phyloP scores from a whole-genome alignment of 2,797 vertebrate species.

The Hyperoplus lanceolatus region DNA sequence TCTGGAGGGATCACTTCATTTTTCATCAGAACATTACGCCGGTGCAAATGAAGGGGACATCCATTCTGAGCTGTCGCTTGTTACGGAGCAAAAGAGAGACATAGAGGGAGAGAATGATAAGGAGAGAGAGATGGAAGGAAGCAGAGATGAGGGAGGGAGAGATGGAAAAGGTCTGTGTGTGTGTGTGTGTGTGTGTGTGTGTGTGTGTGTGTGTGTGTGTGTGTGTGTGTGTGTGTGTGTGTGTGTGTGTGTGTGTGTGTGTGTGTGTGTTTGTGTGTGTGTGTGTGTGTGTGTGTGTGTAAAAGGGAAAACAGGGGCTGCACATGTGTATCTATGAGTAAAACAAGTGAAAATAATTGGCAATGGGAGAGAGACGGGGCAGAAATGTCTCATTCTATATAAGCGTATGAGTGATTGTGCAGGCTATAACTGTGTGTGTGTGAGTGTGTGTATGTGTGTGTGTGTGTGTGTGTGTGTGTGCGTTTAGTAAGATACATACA shows the following conservation, averaged over 20 bases:
- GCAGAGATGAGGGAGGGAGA: conserved; percentile 11
- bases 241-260: no score
- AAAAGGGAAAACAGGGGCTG: no score
- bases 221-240: no score
- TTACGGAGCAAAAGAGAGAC: conserved; percentile 43
- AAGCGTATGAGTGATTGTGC: no score
- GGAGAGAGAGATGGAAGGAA: conserved; percentile 31
- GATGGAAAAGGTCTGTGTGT: conserved; percentile 6
- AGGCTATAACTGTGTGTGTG: no score
- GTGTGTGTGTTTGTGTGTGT: no score
- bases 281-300: no score
- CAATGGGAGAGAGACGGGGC: neutral
- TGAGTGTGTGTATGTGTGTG: no score
- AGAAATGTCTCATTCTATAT: no score
- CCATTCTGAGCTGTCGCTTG: conserved; percentile 73
- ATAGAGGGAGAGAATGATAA: conserved; percentile 33
- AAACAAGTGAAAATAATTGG: conserved; percentile 12
- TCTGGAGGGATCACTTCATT: conserved; percentile 79
- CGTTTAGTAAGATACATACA: conserved; percentile 50
- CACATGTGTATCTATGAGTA: conserved; percentile 1
- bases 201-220: no score
- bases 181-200: conserved; percentile 2
- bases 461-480: conserved; percentile 1
- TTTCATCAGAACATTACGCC: conserved; percentile 81
- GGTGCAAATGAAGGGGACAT: conserved; percentile 79